Evolutionary conservation across 2,797 vertebrate species (phyloP), one percentile per base, ranked within the genome.

Genomic region (Hoplostethus mediterraneus): DNA sequence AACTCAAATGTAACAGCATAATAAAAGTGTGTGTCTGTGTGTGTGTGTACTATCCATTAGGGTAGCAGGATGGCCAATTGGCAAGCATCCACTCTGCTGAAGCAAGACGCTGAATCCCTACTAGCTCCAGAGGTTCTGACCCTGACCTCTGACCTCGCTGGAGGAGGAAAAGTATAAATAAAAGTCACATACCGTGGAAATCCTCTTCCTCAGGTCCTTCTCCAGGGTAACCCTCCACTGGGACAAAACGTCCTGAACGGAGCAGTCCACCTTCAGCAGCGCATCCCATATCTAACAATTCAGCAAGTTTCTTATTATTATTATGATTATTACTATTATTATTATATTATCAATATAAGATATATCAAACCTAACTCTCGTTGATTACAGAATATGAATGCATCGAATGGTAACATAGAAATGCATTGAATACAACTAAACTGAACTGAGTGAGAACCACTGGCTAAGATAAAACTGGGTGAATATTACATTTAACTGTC

Each of bases 241-340:
- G 6, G 85, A 77, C 42, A 85, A 85, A 54, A 94, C 49, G 0
- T 63, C 77, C 31, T 85, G 83, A 3, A 90, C 54, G 3, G 81
- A 86, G 53, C 85, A 70, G n/a, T 92, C 66, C n/a, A 90, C 77
- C 47, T 63, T 81, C 70, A 94, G 71, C 80, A 94, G 78, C 0
- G 83, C 53, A 38, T 93, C 89, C 94, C 94, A 95, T 71, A 95
- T 79, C 94, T 95, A 75, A 8, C 3, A 61, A 71, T 44, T 31
- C 17, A 67, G 54, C 2, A 30, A 49, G 3, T 12, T 40, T 10
- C 9, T 16, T 40, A 13, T 47, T 10, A 33, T 30, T 14, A 9
- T 48, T 6, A n/a, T n/a, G n/a, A n/a, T n/a, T n/a, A n/a, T n/a
- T n/a, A n/a, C n/a, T n/a, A n/a, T n/a, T n/a, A n/a, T n/a, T 16